Percentiles rank a stretch among this genome's conserved stretches.
Evolutionary conservation across 2,797 vertebrate genomes (phyloP).

Genomic region (Brachymystax lenok): DNA sequence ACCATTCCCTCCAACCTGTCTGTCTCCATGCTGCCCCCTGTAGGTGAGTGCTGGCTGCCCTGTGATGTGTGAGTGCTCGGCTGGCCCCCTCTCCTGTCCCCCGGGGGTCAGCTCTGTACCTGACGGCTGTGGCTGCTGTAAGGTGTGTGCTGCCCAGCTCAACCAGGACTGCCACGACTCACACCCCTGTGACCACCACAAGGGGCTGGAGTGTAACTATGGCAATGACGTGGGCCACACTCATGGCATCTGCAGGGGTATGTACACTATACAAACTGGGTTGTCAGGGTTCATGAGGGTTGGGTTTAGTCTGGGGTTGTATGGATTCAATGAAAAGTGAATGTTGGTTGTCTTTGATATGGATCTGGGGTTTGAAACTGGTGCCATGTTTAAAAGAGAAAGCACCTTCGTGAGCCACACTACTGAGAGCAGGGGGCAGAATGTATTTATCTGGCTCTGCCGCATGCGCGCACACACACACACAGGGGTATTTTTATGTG

Average conservation of each 20-base stretch:
- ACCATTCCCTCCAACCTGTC: background rate
- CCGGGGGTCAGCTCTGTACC: conserved; percentile 74
- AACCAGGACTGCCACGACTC: conserved; percentile 78
- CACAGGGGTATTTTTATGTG: conserved; percentile 62
- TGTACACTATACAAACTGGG: conserved; percentile 19
- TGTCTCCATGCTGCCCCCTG: background rate
- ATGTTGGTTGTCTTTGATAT: conserved; percentile 66
- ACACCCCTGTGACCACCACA: conserved; percentile 81
- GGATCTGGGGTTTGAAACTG: conserved; percentile 54
- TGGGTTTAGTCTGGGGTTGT: conserved; percentile 37
- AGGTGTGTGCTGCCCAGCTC: conserved; percentile 80
- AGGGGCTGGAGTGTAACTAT: conserved; percentile 83
- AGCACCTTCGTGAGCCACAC: conserved; percentile 65
- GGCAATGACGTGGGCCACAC: conserved; percentile 76
- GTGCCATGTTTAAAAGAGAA: conserved; percentile 62
- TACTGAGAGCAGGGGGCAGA: conserved; percentile 48
- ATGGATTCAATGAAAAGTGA: conserved; percentile 43
- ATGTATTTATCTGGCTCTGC: conserved; percentile 60
- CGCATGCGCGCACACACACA: conserved; percentile 12
- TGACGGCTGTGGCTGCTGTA: conserved; percentile 78
- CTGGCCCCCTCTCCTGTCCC: conserved; percentile 66
- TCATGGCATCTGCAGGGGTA: conserved; percentile 82
- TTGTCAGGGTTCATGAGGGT: conserved; percentile 17
- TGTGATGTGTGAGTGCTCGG: conserved; percentile 69
- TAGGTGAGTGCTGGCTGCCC: conserved; percentile 74